A percentile compares a stretch with the other conserved stretches of the same genome.
Conservation (phyloP, 2,797 vertebrate genomes). For the Champsocephalus gunnari region DNA sequence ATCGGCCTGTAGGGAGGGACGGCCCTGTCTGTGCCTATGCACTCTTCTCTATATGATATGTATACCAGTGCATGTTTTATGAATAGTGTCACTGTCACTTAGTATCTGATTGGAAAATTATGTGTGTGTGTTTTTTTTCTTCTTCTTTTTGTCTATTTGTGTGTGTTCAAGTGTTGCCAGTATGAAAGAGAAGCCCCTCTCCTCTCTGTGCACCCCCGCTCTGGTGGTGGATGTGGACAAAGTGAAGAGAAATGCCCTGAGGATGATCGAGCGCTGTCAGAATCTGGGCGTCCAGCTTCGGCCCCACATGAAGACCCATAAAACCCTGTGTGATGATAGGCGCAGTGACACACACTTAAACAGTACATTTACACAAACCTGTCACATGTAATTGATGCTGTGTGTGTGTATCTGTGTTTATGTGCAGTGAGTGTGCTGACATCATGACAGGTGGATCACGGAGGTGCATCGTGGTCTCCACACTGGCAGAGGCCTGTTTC, state of each 20-base stretch:
- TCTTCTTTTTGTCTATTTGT: background rate
- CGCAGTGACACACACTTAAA: slow-evolving; percentile 7
- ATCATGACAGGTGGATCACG: slow-evolving; percentile 85
- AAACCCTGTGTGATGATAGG: slow-evolving; percentile 82
- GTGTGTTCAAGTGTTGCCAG: slow-evolving; percentile 8
- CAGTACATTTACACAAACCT: background rate
- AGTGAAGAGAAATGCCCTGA: slow-evolving; percentile 80
- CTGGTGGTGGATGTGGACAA: slow-evolving; percentile 83
- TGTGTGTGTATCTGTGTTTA: slow-evolving; percentile 29
- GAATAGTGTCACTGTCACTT: background rate
- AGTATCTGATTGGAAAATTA: background rate
- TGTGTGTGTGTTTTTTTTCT: background rate
- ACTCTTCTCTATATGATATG: too few relatives aligned
- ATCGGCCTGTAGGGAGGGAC: too few relatives aligned
- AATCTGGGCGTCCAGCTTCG: slow-evolving; percentile 85
- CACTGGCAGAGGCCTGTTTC: slow-evolving; percentile 86
- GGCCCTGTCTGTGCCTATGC: too few relatives aligned
- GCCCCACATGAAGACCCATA: slow-evolving; percentile 91
- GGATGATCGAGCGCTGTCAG: slow-evolving; percentile 82
- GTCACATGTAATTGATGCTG: background rate
- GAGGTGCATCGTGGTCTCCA: slow-evolving; percentile 87
- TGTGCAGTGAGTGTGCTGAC: slow-evolving; percentile 84
- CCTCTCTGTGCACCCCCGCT: slow-evolving; percentile 82
- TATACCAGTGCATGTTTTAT: background rate
- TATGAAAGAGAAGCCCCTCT: slow-evolving; percentile 71